Conservation (phyloP, 2,888 invertebrate genomes). For the Volucella inflata region DNA sequence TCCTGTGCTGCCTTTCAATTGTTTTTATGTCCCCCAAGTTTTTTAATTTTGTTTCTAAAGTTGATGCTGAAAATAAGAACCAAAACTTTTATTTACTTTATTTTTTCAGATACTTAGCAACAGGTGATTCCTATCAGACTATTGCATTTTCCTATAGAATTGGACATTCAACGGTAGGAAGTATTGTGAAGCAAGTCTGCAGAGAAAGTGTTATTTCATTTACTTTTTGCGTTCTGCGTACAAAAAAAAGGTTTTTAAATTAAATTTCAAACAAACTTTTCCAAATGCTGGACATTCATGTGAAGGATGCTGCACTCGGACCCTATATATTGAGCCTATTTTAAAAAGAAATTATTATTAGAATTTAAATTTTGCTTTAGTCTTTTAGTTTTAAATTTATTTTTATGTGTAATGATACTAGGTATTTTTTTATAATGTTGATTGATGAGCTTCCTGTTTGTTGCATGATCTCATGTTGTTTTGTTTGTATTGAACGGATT, state of each 20-base stretch:
- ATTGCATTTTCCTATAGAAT: too few relatives aligned
- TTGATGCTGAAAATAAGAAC: too few relatives aligned
- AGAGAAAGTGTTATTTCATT: constrained; percentile 6
- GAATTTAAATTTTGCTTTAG: constrained; percentile 5
- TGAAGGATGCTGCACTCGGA: constrained; percentile 18
- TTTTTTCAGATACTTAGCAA: constrained; percentile 22
- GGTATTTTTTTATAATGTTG: constrained; percentile 24
- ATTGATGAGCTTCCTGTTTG: constrained; percentile 6
- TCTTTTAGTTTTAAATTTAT: constrained; percentile 19
- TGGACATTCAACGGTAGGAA: too few relatives aligned
- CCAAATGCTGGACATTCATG: constrained; percentile 17
- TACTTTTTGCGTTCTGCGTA: constrained; percentile 9
- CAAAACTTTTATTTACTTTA: too few relatives aligned
- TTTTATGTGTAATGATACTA: constrained; percentile 10
- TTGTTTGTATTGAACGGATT: constrained; percentile 14
- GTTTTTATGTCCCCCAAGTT: too few relatives aligned
- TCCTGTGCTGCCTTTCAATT: background rate
- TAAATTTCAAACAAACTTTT: constrained; percentile 23
- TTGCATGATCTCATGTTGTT: background rate
- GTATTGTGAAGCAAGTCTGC: too few relatives aligned
- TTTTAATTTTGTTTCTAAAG: constrained; percentile 18
- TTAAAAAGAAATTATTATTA: constrained; percentile 16
- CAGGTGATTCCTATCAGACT: too few relatives aligned
- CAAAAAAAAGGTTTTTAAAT: constrained; percentile 4
- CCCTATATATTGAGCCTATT: constrained; percentile 27